Evolutionary conservation across 2,113 vertebrate genomes (phyloP).

Genomic region (Campylomormyrus tamandua): DNA sequence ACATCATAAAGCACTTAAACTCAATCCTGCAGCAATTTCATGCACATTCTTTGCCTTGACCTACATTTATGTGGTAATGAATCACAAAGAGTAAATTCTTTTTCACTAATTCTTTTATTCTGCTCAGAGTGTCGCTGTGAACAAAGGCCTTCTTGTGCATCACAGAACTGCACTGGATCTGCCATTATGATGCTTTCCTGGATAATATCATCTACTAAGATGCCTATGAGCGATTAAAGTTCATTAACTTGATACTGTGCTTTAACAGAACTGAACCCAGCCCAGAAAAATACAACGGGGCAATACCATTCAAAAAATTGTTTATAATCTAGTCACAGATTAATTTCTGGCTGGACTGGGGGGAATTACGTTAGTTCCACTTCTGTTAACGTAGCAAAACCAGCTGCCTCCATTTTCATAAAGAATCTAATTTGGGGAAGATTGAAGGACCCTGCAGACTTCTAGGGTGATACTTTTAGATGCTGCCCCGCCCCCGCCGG

Average conservation of each 20-base stretch:
- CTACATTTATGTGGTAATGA: constrained; percentile 11
- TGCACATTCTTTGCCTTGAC: constrained; percentile 1
- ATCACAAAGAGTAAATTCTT: constrained; percentile 10
- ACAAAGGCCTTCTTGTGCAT: neutral
- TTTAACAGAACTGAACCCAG: neutral
- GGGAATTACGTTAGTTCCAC: constrained; percentile 1
- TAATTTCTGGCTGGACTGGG: neutral
- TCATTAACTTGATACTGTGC: neutral
- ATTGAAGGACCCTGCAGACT: constrained; percentile 14
- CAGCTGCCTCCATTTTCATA: constrained; percentile 18
- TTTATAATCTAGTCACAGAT: neutral
- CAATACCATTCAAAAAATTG: neutral
- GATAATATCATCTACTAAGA: neutral
- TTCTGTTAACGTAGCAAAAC: constrained; percentile 21
- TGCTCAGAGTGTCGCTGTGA: neutral
- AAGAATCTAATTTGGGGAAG: constrained; percentile 34
- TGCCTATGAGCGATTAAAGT: neutral
- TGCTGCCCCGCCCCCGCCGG: neutral
- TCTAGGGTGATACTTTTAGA: constrained; percentile 28
- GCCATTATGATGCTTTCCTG: neutral
- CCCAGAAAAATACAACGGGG: neutral
- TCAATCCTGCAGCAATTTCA: neutral
- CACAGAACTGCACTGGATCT: neutral
- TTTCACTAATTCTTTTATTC: neutral
- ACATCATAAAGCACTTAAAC: neutral